Conservation (phyloP, 53 echinoderm and acorn worm genomes). For the Stichopus horrens region DNA sequence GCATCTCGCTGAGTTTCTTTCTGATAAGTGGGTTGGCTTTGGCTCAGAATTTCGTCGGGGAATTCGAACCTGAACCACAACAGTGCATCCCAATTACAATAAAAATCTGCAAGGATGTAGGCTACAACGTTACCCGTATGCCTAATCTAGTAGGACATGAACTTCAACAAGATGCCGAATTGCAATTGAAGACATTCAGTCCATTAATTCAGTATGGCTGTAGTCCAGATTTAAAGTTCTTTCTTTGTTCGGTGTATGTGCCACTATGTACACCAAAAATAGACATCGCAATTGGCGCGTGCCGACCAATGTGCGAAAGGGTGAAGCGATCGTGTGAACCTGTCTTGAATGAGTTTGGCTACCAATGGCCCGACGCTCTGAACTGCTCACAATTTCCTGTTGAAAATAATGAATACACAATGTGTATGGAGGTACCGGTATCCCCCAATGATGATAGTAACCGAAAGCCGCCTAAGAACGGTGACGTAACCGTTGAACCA, state of each 20-base stretch:
- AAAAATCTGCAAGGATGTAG: slow-evolving; percentile 77
- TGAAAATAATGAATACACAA: slow-evolving; percentile 62
- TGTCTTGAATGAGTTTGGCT: slow-evolving; percentile 91
- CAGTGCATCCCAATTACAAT: slow-evolving; percentile 90
- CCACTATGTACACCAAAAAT: slow-evolving; percentile 92
- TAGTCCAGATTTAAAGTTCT: slow-evolving; percentile 74
- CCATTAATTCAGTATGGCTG: slow-evolving; percentile 98
- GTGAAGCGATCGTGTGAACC: slow-evolving; percentile 87
- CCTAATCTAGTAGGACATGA: slow-evolving; percentile 97
- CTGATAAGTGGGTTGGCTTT: not conserved
- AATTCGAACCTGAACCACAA: slow-evolving; percentile 86
- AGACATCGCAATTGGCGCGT: slow-evolving; percentile 86
- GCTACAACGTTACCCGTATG: slow-evolving; percentile 95
- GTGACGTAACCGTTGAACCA: slow-evolving; percentile 43
- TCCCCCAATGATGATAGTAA: slow-evolving; percentile 40
- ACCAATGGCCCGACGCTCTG: slow-evolving; percentile 83
- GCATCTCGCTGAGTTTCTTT: not conserved
- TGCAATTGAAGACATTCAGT: slow-evolving; percentile 90
- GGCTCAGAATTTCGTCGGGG: slow-evolving; percentile 67
- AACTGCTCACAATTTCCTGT: slow-evolving; percentile 93
- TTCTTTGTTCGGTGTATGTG: slow-evolving; percentile 95
- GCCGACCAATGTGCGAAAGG: slow-evolving; percentile 90
- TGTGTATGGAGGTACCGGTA: slow-evolving; percentile 89
- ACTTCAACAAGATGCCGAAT: slow-evolving; percentile 88
- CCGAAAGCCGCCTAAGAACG: slow-evolving; percentile 31